phyloP scores from a whole-genome alignment of 2,888 invertebrate species.

The Trachelus stipa region DNA sequence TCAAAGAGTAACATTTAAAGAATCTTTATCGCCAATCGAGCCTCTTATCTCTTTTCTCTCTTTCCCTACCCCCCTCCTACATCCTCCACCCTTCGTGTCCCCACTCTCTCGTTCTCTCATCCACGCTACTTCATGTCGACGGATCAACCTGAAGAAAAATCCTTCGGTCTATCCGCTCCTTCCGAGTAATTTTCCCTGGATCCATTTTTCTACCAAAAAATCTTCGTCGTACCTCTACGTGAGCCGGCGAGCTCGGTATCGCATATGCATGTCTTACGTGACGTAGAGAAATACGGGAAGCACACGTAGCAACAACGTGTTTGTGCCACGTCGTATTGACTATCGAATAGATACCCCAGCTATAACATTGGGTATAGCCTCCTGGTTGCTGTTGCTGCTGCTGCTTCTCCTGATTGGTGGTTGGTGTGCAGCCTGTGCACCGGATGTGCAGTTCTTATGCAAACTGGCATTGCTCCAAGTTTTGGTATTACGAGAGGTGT shows the following conservation, averaged over 20 bases:
- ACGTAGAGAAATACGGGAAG: neutral
- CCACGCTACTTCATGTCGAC: neutral
- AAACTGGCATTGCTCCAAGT: conserved; percentile 61
- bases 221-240: neutral
- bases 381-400: conserved; percentile 15
- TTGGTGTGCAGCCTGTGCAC: conserved; percentile 43
- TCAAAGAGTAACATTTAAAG: conserved; percentile 7
- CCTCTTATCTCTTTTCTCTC: neutral
- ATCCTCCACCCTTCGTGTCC: too few relatives aligned
- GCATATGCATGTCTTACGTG: neutral
- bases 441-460: conserved; percentile 61
- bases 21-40: conserved; percentile 2
- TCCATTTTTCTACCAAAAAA: neutral
- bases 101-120: too few relatives aligned
- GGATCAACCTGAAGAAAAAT: neutral
- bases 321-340: conserved; percentile 51
- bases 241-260: neutral
- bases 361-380: neutral
- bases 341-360: conserved; percentile 44
- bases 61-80: too few relatives aligned
- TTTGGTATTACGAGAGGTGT: conserved; percentile 60
- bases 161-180: neutral
- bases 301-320: conserved; percentile 30
- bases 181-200: neutral
- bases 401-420: conserved; percentile 3